phyloP scores from a whole-genome alignment of 2,797 vertebrate species.

The Spatula clypeata region DNA sequence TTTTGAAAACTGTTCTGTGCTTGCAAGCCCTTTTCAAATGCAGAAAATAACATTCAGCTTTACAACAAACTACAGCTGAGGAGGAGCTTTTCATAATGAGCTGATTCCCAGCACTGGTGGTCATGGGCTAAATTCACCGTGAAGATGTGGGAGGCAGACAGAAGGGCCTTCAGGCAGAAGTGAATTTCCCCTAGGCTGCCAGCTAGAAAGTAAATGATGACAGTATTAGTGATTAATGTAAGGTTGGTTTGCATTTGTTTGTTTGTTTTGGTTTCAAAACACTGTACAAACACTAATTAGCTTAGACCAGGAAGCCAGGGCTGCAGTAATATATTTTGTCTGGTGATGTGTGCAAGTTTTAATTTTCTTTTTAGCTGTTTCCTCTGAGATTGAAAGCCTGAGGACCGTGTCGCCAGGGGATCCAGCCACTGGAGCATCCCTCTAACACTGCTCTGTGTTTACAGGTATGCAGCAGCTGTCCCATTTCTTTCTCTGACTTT shows the following conservation, averaged over 20 bases:
- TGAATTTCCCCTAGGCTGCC: neutral
- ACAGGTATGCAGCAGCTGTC: neutral
- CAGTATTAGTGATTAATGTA: neutral
- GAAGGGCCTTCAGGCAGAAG: neutral
- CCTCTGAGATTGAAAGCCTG: neutral
- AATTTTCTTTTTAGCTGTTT: neutral
- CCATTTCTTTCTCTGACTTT: neutral
- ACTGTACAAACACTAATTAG: neutral
- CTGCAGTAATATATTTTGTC: neutral
- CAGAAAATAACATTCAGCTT: neutral
- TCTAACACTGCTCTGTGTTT: fast-evolving
- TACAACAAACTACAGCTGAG: neutral
- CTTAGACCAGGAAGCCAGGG: neutral
- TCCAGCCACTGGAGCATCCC: neutral
- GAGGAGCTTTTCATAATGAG: neutral
- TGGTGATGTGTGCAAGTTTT: neutral
- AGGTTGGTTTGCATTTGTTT: neutral
- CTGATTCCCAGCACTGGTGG: neutral
- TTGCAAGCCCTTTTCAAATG: neutral
- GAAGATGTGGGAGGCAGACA: neutral
- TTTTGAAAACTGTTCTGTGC: neutral
- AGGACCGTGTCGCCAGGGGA: fast-evolving
- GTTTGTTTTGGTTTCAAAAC: neutral
- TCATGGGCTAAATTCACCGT: fast-evolving
- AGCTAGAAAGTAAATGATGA: neutral